These are phyloP conservation scores for Trichonephila clavata DNA, from an alignment of 1,140 invertebrate species.

Conservation along the genomic window DNA sequence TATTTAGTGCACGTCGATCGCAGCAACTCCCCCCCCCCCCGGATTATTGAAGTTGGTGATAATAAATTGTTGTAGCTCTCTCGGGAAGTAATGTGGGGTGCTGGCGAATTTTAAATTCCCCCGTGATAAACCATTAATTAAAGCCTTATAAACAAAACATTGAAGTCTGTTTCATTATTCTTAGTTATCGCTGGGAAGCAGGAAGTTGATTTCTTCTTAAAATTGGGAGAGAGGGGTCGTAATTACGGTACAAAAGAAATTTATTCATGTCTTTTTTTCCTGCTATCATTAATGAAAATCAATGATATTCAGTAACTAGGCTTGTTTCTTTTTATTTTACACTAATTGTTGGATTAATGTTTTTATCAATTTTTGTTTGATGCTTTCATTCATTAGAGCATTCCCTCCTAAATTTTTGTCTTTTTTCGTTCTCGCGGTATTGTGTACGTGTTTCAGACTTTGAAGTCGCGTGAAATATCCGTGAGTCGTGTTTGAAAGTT, in stretches of 20 bases:
- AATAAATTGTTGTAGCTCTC: constrained; percentile 15
- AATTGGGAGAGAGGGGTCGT: background rate
- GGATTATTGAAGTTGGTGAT: background rate
- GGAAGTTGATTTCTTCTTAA: background rate
- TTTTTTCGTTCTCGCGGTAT: no score
- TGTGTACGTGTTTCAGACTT: no score
- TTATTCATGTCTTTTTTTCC: background rate
- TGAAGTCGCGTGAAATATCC: no score
- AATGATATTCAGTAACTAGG: no score
- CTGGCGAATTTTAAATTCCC: background rate
- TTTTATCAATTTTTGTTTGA: no score
- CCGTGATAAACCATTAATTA: background rate
- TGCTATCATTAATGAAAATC: background rate
- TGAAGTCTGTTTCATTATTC: background rate
- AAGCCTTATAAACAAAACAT: background rate
- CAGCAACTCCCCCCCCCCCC: background rate
- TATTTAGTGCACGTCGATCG: constrained; percentile 5
- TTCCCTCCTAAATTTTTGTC: no score
- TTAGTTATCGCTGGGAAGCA: background rate
- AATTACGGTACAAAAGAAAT: background rate
- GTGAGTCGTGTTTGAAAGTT: no score
- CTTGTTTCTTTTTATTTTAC: no score
- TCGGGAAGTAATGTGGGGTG: background rate
- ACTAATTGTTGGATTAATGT: no score
- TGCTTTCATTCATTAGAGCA: no score